These are phyloP conservation scores for Plumapathes pennacea DNA, from an alignment of 92 coral and sea anemone genomes.

Conservation along the genomic window DNA sequence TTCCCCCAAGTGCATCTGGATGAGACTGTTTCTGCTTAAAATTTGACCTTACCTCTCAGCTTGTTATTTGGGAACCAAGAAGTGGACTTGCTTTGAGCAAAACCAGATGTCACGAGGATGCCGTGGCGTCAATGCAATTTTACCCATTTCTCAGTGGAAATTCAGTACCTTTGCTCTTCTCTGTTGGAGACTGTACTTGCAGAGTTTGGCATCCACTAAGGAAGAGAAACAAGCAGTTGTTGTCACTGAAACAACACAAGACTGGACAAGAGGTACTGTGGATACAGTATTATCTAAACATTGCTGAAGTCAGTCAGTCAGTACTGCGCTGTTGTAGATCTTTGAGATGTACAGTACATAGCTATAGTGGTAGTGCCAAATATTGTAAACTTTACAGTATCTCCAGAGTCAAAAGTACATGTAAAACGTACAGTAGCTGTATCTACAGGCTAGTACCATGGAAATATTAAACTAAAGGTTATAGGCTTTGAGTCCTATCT, in stretches of 20 bases:
- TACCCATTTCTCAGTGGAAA: slow-evolving; percentile 74
- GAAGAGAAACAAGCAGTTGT: slow-evolving; percentile 78
- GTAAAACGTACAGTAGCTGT: too few species aligned
- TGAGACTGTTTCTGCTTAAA: too few species aligned
- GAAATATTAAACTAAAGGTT: too few species aligned
- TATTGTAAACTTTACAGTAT: too few species aligned
- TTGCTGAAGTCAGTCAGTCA: not conserved
- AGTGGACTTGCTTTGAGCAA: slow-evolving; percentile 85
- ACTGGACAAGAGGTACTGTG: slow-evolving; percentile 74
- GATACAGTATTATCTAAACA: not conserved
- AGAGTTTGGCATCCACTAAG: slow-evolving; percentile 94
- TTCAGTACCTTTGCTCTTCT: slow-evolving; percentile 78
- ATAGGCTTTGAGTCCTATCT: too few species aligned
- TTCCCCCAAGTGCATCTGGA: too few species aligned
- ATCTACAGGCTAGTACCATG: too few species aligned
- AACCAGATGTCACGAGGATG: slow-evolving; percentile 79
- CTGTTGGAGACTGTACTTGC: slow-evolving; percentile 81
- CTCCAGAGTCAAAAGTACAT: too few species aligned
- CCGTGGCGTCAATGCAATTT: slow-evolving; percentile 72
- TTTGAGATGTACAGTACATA: too few species aligned
- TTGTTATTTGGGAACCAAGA: slow-evolving; percentile 92
- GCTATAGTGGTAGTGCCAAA: too few species aligned
- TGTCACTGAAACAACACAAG: slow-evolving; percentile 68
- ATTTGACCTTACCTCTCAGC: slow-evolving; percentile 40
- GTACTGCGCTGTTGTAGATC: not conserved